These are phyloP conservation scores for Pseudomugil gertrudae DNA, from an alignment of 2,797 vertebrate genomes.

Conservation along the genomic window DNA sequence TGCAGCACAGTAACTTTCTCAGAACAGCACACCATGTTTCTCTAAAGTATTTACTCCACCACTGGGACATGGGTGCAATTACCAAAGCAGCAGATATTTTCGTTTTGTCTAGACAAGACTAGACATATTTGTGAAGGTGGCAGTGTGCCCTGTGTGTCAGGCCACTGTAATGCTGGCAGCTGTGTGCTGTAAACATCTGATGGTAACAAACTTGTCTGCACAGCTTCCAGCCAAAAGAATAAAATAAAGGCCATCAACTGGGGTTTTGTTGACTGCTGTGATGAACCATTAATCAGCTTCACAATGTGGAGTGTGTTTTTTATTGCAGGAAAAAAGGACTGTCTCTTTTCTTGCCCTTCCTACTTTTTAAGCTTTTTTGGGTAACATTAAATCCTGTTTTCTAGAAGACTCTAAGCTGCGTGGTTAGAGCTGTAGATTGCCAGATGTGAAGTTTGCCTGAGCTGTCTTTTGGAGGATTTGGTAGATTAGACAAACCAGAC, in stretches of 20 bases:
- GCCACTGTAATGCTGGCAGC: conserved; percentile 42
- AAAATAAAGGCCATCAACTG: conserved; percentile 1
- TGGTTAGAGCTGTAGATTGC: conserved; percentile 53
- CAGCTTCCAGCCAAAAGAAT: conserved; percentile 2
- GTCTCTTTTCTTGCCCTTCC: conserved; percentile 10
- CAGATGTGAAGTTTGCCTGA: conserved; percentile 51
- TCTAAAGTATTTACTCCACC: conserved; percentile 54
- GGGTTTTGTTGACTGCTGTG: conserved; percentile 5
- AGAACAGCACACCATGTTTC: conserved; percentile 39
- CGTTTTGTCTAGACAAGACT: conserved; percentile 73
- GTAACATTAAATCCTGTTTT: conserved; percentile 35
- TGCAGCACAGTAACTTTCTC: conserved; percentile 29
- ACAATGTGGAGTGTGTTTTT: background rate
- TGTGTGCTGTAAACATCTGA: conserved; percentile 39
- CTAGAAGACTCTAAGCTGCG: conserved; percentile 46
- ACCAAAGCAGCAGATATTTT: conserved; percentile 73
- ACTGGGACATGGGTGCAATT: conserved; percentile 69
- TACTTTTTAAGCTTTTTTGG: background rate
- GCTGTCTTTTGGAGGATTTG: conserved; percentile 55
- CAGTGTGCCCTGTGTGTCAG: conserved; percentile 54
- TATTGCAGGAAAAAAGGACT: conserved; percentile 10
- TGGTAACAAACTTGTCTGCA: conserved; percentile 17
- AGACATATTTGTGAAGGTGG: conserved; percentile 57
- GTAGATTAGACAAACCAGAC: conserved; percentile 55
- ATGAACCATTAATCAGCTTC: conserved; percentile 14